A percentile compares a stretch with the other conserved stretches of the same genome.
phyloP scores from a whole-genome alignment of 1,140 invertebrate species.

The Drosophila tani region DNA sequence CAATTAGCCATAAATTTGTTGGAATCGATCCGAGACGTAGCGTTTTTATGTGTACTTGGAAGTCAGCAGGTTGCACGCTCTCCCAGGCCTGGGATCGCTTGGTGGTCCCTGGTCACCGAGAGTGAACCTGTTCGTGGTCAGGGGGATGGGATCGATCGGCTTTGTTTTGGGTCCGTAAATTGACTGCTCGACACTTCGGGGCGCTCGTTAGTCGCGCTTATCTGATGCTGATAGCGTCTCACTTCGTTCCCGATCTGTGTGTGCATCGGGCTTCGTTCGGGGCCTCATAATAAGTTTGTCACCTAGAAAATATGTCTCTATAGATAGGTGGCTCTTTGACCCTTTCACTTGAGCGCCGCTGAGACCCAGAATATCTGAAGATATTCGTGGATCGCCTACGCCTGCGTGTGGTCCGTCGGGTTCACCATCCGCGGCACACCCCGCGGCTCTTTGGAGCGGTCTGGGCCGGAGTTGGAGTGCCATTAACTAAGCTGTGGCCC shows the following conservation, averaged over 20 bases:
- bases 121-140: slow-evolving; percentile 62
- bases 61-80: slow-evolving; percentile 72
- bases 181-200: slow-evolving; percentile 78
- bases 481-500: slow-evolving; percentile 68
- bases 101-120: slow-evolving; percentile 72
- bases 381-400: slow-evolving; percentile 23
- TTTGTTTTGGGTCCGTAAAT: slow-evolving; percentile 83
- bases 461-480: slow-evolving; percentile 36
- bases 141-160: slow-evolving; percentile 22
- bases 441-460: slow-evolving; percentile 57
- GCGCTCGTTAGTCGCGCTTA: slow-evolving; percentile 65
- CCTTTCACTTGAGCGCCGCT: slow-evolving; percentile 74
- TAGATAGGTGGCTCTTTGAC: slow-evolving; percentile 44
- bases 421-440: slow-evolving; percentile 35
- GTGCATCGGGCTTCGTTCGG: slow-evolving; percentile 12
- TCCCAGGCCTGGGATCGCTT: slow-evolving; percentile 54
- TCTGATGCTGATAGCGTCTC: slow-evolving; percentile 77
- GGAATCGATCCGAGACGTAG: slow-evolving; percentile 14
- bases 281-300: slow-evolving; percentile 80
- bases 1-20: slow-evolving; percentile 83
- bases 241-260: slow-evolving; percentile 58
- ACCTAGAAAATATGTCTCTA: slow-evolving; percentile 82
- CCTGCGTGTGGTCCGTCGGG: slow-evolving; percentile 64
- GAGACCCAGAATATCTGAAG: background rate
- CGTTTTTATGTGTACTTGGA: slow-evolving; percentile 73